Evolutionary conservation across 2,888 invertebrate genomes (phyloP).

Genomic region (Julus scandinavius): DNA sequence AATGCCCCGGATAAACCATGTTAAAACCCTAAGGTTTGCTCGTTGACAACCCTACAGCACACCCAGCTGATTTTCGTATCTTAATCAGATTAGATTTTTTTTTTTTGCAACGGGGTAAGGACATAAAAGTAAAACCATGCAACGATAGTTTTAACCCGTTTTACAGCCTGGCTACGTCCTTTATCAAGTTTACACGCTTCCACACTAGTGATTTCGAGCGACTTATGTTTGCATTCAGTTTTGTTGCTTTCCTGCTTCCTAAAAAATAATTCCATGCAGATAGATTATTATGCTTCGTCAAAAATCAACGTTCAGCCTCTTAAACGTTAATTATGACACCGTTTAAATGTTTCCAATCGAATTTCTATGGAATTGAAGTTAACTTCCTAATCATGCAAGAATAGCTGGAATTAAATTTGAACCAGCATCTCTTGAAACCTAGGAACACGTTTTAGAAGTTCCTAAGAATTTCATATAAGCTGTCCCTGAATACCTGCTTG

Average conservation of each 20-base stretch:
- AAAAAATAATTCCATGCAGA: background rate
- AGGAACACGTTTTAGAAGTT: too few relatives aligned
- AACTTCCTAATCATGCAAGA: too few relatives aligned
- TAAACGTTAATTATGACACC: background rate
- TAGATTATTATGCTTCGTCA: background rate
- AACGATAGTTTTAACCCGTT: background rate
- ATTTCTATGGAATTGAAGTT: too few relatives aligned
- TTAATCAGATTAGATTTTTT: slow-evolving; percentile 1
- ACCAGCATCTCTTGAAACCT: too few relatives aligned
- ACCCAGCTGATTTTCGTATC: slow-evolving; percentile 27
- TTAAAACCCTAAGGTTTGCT: background rate
- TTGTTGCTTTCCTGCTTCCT: background rate
- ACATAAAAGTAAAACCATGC: background rate
- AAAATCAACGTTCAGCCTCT: background rate
- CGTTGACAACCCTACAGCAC: background rate
- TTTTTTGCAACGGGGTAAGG: background rate
- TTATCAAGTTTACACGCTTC: slow-evolving; percentile 16
- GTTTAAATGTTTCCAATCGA: too few relatives aligned
- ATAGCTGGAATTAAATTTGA: too few relatives aligned
- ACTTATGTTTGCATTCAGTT: background rate
- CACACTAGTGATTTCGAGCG: background rate
- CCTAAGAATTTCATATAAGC: too few relatives aligned
- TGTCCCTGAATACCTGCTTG: too few relatives aligned
- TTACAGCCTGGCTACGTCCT: slow-evolving; percentile 12
- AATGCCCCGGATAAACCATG: background rate